Percentiles rank a stretch among this genome's conserved stretches.
Conservation (phyloP, 2,113 vertebrate genomes). For the Dromas ardeola region DNA sequence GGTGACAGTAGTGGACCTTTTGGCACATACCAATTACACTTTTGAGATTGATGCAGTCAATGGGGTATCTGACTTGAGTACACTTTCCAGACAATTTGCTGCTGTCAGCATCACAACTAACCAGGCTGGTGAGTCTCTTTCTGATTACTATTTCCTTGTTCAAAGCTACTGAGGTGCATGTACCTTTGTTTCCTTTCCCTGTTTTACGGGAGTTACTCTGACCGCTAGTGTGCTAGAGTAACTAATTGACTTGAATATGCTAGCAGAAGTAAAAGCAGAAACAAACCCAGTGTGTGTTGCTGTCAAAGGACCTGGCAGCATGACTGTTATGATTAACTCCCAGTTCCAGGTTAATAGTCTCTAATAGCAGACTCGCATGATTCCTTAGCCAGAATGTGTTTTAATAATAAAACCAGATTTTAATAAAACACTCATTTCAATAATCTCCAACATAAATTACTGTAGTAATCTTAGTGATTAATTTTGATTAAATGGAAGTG, state of each 20-base stretch:
- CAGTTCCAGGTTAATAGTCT: constrained; percentile 34
- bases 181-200: neutral
- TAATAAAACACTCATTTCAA: constrained; percentile 57
- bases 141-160: neutral
- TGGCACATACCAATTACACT: constrained; percentile 98
- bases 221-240: neutral
- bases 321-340: constrained; percentile 57
- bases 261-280: neutral
- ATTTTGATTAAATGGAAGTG: constrained; percentile 64
- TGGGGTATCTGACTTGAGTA: constrained; percentile 86
- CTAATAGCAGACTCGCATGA: constrained; percentile 37
- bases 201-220: neutral
- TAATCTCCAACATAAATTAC: constrained; percentile 60
- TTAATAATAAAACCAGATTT: constrained; percentile 69
- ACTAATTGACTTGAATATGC: neutral
- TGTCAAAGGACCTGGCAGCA: constrained; percentile 44
- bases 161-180: neutral
- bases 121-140: constrained; percentile 88
- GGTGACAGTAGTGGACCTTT: constrained; percentile 90
- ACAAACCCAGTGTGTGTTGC: neutral
- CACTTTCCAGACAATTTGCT: constrained; percentile 84
- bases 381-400: constrained; percentile 42
- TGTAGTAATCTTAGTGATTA: constrained; percentile 48
- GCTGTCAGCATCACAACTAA: constrained; percentile 97
- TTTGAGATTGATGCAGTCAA: constrained; percentile 95